phyloP scores from a whole-genome alignment of 2,113 vertebrate species.

The Gracilinanus agilis region DNA sequence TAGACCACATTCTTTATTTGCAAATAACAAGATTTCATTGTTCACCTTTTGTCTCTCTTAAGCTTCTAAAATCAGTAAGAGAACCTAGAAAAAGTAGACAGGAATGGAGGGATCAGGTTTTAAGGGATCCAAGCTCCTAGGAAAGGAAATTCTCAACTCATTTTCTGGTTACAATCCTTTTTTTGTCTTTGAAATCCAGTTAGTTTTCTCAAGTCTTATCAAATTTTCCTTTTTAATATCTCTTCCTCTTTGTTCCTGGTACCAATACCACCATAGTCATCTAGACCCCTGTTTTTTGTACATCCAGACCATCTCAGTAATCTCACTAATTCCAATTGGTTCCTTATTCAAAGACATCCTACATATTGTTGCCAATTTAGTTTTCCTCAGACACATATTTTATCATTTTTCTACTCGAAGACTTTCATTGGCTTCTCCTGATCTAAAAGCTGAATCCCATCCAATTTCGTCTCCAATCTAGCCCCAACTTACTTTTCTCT shows the following conservation, averaged over 20 bases:
- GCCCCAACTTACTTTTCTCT: not conserved
- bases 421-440: not conserved
- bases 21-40: slow-evolving; percentile 3
- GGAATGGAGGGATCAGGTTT: not conserved
- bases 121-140: not conserved
- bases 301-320: not conserved
- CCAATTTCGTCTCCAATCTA: not conserved
- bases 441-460: not conserved
- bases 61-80: slow-evolving; percentile 29
- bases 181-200: not conserved
- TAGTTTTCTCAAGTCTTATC: not conserved
- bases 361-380: not conserved
- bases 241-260: not conserved
- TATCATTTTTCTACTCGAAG: not conserved
- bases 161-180: not conserved
- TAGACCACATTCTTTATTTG: not conserved
- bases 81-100: not conserved
- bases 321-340: not conserved
- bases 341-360: not conserved
- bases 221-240: not conserved
- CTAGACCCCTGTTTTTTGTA: not conserved
- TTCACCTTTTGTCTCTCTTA: not conserved
- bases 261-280: fast-evolving
- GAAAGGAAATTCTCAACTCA: not conserved
- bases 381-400: not conserved